Percentiles rank a stretch among this genome's conserved stretches.
These are phyloP conservation scores for Cactoblastis cactorum DNA, from an alignment of 2,888 invertebrate species.

Conservation along the genomic window DNA sequence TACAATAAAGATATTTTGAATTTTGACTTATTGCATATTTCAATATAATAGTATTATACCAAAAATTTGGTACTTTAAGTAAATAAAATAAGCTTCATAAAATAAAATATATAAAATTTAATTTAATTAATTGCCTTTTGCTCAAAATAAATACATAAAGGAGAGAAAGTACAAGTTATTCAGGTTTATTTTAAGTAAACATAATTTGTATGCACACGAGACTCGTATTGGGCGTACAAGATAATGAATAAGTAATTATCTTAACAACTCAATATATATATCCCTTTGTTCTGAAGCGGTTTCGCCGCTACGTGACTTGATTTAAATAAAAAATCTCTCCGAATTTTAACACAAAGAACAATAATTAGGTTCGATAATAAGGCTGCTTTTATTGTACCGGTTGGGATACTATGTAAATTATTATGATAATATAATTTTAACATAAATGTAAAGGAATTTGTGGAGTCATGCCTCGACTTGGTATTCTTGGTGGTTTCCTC, in stretches of 20 bases:
- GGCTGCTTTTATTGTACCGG: conserved; percentile 56
- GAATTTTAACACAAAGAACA: conserved; percentile 72
- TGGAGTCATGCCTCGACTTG: conserved; percentile 61
- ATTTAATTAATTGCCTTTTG: too few species aligned
- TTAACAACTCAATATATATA: conserved; percentile 52
- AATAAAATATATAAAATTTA: too few species aligned
- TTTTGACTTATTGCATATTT: too few species aligned
- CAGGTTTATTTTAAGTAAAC: conserved; percentile 22
- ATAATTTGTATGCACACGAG: conserved; percentile 24
- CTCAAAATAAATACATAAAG: conserved; percentile 22
- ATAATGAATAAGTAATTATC: conserved; percentile 33
- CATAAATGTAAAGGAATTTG: conserved; percentile 70
- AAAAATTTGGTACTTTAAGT: too few species aligned
- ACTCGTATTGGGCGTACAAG: conserved; percentile 24
- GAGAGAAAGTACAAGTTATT: conserved; percentile 9
- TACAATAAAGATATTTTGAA: too few species aligned
- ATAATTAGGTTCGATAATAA: conserved; percentile 73
- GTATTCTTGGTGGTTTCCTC: conserved; percentile 49
- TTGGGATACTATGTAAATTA: conserved; percentile 66
- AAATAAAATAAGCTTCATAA: too few species aligned
- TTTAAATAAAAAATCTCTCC: conserved; percentile 59
- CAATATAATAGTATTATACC: too few species aligned
- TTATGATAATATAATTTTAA: conserved; percentile 71
- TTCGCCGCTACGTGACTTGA: conserved; percentile 51
- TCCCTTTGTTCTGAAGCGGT: conserved; percentile 44